Conservation (phyloP, 2,113 vertebrate genomes). For the Pseudopodoces humilis region DNA sequence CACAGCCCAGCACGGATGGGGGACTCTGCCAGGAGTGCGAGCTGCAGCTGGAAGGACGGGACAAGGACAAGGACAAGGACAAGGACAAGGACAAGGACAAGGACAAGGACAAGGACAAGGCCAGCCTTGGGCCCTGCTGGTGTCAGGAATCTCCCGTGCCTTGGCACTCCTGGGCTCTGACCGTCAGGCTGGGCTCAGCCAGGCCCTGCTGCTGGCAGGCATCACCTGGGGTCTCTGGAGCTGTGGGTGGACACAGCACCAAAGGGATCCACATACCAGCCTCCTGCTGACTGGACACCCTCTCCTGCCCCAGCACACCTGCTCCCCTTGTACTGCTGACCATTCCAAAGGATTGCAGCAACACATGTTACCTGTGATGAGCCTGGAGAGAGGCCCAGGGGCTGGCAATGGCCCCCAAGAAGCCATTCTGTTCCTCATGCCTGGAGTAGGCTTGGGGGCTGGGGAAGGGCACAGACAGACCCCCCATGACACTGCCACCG, state of each 20-base stretch:
- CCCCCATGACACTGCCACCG: accelerated
- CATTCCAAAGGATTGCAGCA: not conserved
- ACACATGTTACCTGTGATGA: not conserved
- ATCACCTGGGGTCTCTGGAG: not conserved
- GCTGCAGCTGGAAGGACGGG: accelerated
- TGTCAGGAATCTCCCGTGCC: accelerated
- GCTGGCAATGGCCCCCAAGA: not conserved
- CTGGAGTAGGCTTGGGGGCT: not conserved
- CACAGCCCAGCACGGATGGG: not conserved
- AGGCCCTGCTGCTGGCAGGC: not conserved
- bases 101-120: not conserved
- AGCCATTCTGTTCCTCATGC: not conserved
- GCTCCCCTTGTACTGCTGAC: not conserved
- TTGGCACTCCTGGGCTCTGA: accelerated
- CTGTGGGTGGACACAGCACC: not conserved
- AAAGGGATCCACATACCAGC: not conserved
- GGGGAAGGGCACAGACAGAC: too few species aligned
- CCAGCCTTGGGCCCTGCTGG: accelerated
- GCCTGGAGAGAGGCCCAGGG: not conserved
- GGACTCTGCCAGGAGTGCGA: accelerated
- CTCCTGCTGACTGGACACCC: not conserved
- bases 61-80: not conserved
- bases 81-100: not conserved
- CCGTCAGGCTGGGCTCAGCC: not conserved
- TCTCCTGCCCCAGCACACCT: not conserved